These are phyloP conservation scores for Ormyrus thymus DNA, from an alignment of 2,888 invertebrate species.

Conservation along the genomic window DNA sequence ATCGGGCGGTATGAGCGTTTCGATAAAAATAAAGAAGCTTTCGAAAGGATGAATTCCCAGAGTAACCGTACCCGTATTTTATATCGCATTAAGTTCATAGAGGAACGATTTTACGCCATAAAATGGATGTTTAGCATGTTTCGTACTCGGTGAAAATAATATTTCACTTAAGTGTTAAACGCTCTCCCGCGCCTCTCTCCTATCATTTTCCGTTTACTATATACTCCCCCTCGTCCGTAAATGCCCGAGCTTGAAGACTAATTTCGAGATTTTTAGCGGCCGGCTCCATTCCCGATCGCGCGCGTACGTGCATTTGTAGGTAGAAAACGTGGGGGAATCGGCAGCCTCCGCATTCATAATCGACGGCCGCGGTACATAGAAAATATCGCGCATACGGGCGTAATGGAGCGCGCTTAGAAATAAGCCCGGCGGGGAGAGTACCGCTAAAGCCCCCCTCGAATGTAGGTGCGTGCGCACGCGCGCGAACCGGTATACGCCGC, in stretches of 20 bases:
- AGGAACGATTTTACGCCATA: not conserved
- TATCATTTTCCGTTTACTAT: slow-evolving; percentile 40
- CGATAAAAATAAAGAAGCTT: too few species aligned
- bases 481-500: slow-evolving; percentile 29
- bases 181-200: not conserved
- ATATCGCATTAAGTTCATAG: not conserved
- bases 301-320: not conserved
- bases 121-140: slow-evolving; percentile 1
- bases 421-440: slow-evolving; percentile 35
- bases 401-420: slow-evolving; percentile 33
- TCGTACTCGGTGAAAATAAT: slow-evolving; percentile 14
- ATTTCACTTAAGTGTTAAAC: slow-evolving; percentile 32
- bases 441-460: slow-evolving; percentile 8
- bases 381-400: not conserved
- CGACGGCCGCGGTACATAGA: too few species aligned
- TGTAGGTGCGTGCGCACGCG: not conserved
- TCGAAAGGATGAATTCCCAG: too few species aligned
- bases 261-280: too few species aligned
- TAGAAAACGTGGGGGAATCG: not conserved
- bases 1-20: too few species aligned
- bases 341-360: too few species aligned
- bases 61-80: not conserved
- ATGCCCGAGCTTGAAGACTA: too few species aligned
- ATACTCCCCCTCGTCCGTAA: not conserved
- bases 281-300: too few species aligned